Evolutionary conservation across 1,140 invertebrate species (phyloP), one percentile per base, ranked within the genome.

Genomic region (Akabosia matsudoensis): DNA sequence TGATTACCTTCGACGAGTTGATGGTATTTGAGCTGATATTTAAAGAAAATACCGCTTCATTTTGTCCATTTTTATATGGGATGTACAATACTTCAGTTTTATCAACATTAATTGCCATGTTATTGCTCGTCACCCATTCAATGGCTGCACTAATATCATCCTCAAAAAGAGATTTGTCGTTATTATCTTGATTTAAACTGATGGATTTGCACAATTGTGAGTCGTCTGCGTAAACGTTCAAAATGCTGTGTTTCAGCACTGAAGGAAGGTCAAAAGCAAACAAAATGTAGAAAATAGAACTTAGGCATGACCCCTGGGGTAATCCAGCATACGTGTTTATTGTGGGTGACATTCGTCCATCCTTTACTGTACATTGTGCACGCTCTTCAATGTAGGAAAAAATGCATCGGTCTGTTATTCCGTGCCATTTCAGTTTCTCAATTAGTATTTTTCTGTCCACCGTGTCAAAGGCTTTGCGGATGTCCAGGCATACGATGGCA

Each of bases 291-390:
- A 83, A 71, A 1, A 77, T 51, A 30, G 80, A 81, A 0, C 81
- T 79, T 0, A 83, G 70, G 0, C 81, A 75, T 33, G 82, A 82
- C 0, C 84, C 84, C 75, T 83, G 83, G 0, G 82, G 81, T 0
- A 83, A 82, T 30, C 81, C 81, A 54, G 52, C 34, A 16, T 16
- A 54, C 10, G 73, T 74, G 4, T 4, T 10, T 1, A 7, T 14
- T 34, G 22, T 24, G 22, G 4, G 1, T 13, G 73, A 74, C 1
- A 28, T 31, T 1, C 1, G n/a, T 2, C 28, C 51, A 22, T 54
- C 24, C 3, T 16, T 22, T 13, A 14, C 31, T 28, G 71, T 37
- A 51, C 10, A 71, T 71, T 76, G 74, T 16, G 1, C 10, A 34
- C 74, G 10, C 37, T 71, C 18, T 22, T 51, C n/a, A 3, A 76